phyloP scores from a whole-genome alignment of 2,113 vertebrate genomes.

The Ailurus styani region DNA sequence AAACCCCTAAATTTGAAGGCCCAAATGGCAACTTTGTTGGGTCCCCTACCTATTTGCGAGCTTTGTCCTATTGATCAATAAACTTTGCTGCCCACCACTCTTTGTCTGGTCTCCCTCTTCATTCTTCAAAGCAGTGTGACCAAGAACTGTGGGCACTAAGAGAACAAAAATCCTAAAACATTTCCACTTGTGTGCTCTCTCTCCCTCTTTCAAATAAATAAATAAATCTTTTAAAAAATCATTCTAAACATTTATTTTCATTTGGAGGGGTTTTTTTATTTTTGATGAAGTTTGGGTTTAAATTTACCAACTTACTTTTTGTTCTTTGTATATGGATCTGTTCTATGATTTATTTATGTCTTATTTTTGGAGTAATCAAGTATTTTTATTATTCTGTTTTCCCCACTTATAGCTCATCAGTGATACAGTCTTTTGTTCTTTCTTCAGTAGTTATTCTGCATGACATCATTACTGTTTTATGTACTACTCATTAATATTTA shows the following conservation, averaged over 20 bases:
- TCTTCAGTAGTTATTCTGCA: neutral
- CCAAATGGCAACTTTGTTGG: too few relatives aligned
- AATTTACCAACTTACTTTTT: neutral
- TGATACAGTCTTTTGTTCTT: neutral
- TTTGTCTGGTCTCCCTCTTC: too few relatives aligned
- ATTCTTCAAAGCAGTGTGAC: too few relatives aligned
- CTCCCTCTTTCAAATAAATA: neutral
- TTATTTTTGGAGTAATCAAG: neutral
- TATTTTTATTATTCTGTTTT: neutral
- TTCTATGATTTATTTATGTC: neutral
- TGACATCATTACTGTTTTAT: neutral
- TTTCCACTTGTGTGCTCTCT: neutral
- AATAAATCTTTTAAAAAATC: neutral
- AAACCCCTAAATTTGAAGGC: too few relatives aligned
- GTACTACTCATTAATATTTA: neutral
- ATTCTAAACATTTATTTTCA: neutral
- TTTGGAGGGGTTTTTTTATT: neutral
- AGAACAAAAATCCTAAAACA: too few relatives aligned
- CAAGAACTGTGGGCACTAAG: too few relatives aligned
- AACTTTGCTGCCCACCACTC: too few relatives aligned
- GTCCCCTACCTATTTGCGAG: too few relatives aligned
- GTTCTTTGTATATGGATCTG: neutral
- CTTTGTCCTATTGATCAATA: too few relatives aligned
- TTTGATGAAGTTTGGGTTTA: neutral
- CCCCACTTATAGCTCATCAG: neutral